Evolutionary conservation across 2,888 invertebrate genomes (phyloP).

Genomic region (Zaprionus bogoriensis): DNA sequence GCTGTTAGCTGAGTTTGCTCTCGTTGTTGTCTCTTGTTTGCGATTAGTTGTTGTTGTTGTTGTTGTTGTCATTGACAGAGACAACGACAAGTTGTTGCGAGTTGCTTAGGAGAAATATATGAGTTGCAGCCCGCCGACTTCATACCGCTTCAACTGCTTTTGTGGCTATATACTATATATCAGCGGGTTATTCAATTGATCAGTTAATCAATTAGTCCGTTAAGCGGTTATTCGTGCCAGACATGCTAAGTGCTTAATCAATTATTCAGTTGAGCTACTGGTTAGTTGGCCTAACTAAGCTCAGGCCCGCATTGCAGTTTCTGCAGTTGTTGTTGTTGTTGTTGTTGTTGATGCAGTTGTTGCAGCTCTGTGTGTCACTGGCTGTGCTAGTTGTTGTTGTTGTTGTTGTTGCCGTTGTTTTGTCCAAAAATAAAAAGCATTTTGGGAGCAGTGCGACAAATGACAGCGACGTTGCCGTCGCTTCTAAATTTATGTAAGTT

Average conservation of each 20-base stretch:
- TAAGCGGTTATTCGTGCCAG: slow-evolving; percentile 2
- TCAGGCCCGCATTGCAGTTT: slow-evolving; percentile 17
- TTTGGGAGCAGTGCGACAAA: slow-evolving; percentile 72
- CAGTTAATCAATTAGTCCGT: background rate
- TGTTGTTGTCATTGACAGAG: slow-evolving; percentile 21
- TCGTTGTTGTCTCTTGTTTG: slow-evolving; percentile 5
- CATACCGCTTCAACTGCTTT: background rate
- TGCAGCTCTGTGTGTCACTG: background rate
- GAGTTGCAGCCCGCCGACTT: background rate
- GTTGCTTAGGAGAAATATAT: slow-evolving; percentile 44
- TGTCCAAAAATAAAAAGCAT: slow-evolving; percentile 73
- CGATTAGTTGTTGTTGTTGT: slow-evolving; percentile 1
- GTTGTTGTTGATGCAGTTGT: slow-evolving; percentile 7
- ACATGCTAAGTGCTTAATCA: background rate
- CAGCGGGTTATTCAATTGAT: background rate
- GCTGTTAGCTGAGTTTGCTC: slow-evolving; percentile 4
- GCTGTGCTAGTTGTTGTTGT: background rate
- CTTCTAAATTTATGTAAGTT: slow-evolving; percentile 77
- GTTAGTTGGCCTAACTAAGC: no score
- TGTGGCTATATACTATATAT: background rate
- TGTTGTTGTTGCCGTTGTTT: slow-evolving; percentile 17
- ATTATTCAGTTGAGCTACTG: slow-evolving; percentile 4
- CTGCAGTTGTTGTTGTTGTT: slow-evolving; percentile 15
- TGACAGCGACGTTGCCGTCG: slow-evolving; percentile 31
- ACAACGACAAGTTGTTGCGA: slow-evolving; percentile 38